These are phyloP conservation scores for Lutjanus erythropterus DNA, from an alignment of 2,113 vertebrate species.

Conservation along the genomic window DNA sequence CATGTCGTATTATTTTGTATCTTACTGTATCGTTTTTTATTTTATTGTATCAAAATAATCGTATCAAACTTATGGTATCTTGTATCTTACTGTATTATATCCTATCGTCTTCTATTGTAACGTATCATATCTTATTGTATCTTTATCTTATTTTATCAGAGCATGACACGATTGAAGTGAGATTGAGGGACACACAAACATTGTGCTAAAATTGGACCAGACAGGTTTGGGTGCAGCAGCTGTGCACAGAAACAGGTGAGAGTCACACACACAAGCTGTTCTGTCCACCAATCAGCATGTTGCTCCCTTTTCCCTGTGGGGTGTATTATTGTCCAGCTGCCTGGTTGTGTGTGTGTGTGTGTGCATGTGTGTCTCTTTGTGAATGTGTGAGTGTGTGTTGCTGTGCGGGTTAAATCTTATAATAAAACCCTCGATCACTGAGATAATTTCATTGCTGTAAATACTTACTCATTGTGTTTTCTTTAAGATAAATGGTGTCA, in stretches of 20 bases:
- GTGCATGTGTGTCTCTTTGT: too few species aligned
- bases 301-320: not conserved
- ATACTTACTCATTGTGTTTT: not conserved
- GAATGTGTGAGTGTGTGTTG: not conserved
- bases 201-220: constrained; percentile 49
- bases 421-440: constrained; percentile 15
- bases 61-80: too few species aligned
- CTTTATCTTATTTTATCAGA: not conserved
- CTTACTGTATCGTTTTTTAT: too few species aligned
- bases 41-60: too few species aligned
- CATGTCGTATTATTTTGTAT: too few species aligned
- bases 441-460: constrained; percentile 4
- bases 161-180: not conserved
- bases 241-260: constrained; percentile 76
- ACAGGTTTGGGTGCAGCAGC: constrained; percentile 66
- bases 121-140: not conserved
- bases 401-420: not conserved
- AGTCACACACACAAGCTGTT: constrained; percentile 29
- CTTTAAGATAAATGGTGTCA: not conserved
- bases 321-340: constrained; percentile 27
- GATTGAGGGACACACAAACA: constrained; percentile 9
- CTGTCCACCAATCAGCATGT: constrained; percentile 39
- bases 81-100: too few species aligned
- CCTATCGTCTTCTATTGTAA: too few species aligned
- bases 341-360: constrained; percentile 11